Evolutionary conservation across 2,797 vertebrate species (phyloP).

Genomic region (Oophaga sylvatica): DNA sequence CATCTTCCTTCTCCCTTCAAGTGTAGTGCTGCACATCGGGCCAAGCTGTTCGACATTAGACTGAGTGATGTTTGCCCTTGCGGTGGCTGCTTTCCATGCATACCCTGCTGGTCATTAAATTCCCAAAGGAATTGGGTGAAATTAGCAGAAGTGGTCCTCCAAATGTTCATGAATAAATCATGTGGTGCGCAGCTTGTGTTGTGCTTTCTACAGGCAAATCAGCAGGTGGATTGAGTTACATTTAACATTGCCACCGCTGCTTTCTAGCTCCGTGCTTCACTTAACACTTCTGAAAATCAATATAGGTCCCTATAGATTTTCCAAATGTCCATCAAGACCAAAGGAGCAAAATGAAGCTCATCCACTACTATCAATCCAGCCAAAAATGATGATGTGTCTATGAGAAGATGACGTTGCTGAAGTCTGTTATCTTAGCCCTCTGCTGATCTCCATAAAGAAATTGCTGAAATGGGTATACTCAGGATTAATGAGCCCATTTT

Average conservation of each 20-base stretch:
- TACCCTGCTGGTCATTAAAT: slow-evolving; percentile 29
- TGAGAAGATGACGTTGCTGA: neutral
- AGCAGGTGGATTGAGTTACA: slow-evolving; percentile 37
- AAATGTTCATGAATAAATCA: slow-evolving; percentile 41
- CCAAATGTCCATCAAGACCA: neutral
- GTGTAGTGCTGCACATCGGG: slow-evolving; percentile 28
- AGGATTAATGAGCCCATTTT: neutral
- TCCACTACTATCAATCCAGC: neutral
- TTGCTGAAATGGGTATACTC: neutral
- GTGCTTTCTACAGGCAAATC: slow-evolving; percentile 26
- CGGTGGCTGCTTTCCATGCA: slow-evolving; percentile 32
- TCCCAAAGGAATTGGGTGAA: slow-evolving; percentile 18
- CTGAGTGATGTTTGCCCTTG: slow-evolving; percentile 11
- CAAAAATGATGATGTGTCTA: neutral
- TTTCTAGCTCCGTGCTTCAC: slow-evolving; percentile 14
- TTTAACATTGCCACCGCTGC: slow-evolving; percentile 11
- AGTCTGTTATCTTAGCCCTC: neutral
- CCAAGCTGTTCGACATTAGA: slow-evolving; percentile 40
- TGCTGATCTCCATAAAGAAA: neutral
- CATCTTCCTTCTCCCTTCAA: slow-evolving; percentile 8
- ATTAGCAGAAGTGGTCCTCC: slow-evolving; percentile 34
- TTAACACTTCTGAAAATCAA: slow-evolving; percentile 36
- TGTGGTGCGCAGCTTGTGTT: neutral
- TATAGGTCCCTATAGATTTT: neutral
- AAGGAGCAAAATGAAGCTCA: neutral